Conservation (phyloP, 2,113 vertebrate genomes). For the Emydura subglobosa region DNA sequence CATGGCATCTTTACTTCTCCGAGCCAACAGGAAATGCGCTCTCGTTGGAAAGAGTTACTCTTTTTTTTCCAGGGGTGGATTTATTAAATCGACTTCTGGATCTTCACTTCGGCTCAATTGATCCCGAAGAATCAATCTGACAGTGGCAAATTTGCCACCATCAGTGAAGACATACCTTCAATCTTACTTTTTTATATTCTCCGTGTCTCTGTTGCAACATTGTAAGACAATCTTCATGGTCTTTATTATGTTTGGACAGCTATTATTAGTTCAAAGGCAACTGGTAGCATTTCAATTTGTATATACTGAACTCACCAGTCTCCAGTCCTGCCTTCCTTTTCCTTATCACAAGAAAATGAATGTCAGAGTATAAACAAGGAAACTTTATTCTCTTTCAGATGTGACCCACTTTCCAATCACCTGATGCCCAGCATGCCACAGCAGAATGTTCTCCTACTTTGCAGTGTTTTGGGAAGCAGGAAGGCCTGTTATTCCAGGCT, state of each 20-base stretch:
- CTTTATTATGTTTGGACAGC: not conserved
- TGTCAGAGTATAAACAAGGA: not conserved
- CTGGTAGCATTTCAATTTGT: not conserved
- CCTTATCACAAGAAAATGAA: not conserved
- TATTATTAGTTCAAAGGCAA: not conserved
- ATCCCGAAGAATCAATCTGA: no score
- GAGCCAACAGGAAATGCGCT: no score
- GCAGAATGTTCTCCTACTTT: constrained; percentile 59
- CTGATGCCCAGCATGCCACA: not conserved
- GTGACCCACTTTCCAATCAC: constrained; percentile 25
- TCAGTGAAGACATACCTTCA: no score
- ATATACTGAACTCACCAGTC: not conserved
- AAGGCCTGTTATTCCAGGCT: constrained; percentile 42
- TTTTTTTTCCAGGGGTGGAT: no score
- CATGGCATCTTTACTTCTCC: no score
- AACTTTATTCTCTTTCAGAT: constrained; percentile 1
- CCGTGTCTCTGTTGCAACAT: not conserved
- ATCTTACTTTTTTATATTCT: not conserved
- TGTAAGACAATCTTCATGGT: not conserved
- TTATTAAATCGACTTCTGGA: no score
- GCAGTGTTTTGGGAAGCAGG: constrained; percentile 50
- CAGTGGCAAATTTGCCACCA: no score
- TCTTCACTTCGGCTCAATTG: no score
- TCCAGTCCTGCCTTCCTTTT: not conserved
- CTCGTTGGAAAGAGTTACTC: no score